These are phyloP conservation scores for Falco berigora DNA, from an alignment of 2,797 vertebrate species.

Conservation along the genomic window DNA sequence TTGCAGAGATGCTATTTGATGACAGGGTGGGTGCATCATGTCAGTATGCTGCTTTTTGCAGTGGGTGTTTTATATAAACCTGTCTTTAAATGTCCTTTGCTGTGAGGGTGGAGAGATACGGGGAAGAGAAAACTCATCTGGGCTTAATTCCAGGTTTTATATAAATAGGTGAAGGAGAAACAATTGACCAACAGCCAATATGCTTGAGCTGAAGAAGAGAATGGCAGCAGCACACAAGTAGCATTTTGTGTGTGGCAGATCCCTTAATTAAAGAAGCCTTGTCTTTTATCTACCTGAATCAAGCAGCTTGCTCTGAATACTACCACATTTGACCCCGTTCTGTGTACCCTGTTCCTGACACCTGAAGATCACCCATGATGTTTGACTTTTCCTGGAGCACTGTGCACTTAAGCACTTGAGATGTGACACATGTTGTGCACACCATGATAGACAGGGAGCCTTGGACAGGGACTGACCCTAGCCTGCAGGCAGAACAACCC, in stretches of 20 bases:
- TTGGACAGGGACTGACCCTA: neutral
- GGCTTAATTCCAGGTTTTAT: neutral
- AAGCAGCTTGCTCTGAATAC: neutral
- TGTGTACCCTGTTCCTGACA: neutral
- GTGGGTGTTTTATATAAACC: neutral
- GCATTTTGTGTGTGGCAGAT: neutral
- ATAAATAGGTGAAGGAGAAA: neutral
- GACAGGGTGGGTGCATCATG: too few relatives aligned
- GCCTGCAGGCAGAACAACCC: neutral
- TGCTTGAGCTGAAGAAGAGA: neutral
- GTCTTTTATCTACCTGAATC: neutral
- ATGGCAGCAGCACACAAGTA: neutral
- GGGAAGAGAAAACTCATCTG: neutral
- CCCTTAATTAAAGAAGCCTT: neutral
- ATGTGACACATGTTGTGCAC: neutral
- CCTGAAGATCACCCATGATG: neutral
- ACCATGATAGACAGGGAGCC: neutral
- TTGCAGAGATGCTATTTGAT: neutral
- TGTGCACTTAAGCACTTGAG: neutral
- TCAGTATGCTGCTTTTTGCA: neutral
- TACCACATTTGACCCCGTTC: neutral
- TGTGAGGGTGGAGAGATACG: neutral
- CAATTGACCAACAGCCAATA: neutral
- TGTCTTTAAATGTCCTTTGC: neutral
- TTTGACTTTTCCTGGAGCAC: neutral